phyloP scores from a whole-genome alignment of 2,797 vertebrate species.

The Pygocentrus nattereri region DNA sequence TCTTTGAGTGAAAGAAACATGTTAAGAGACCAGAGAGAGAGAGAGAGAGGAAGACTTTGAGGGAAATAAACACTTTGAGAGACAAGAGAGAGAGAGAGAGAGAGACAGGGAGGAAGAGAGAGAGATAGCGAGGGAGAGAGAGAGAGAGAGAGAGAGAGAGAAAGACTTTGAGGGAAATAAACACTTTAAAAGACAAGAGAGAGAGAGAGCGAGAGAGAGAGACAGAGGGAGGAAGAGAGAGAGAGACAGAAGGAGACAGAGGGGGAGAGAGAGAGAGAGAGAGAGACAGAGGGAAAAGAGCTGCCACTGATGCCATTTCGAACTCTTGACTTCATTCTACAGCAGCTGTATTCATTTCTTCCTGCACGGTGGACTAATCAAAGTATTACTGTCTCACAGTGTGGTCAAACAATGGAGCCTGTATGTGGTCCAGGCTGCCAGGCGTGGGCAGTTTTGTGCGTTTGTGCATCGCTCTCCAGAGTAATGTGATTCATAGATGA shows the following conservation, averaged over 20 bases:
- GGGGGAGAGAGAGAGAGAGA: no score
- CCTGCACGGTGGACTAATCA: background rate
- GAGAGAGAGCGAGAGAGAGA: no score
- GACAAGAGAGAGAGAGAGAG: no score
- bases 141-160: no score
- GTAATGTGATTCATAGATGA: slow-evolving; percentile 14
- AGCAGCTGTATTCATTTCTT: background rate
- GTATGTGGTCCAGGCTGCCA: slow-evolving; percentile 1
- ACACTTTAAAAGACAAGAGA: no score
- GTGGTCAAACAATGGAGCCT: background rate
- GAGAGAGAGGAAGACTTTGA: background rate
- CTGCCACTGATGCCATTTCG: no score
- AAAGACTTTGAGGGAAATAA: no score
- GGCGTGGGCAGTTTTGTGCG: background rate
- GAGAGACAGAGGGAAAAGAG: no score
- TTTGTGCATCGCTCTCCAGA: background rate
- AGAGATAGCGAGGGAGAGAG: no score
- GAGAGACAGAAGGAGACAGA: no score
- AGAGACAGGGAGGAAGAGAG: no score
- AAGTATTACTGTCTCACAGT: background rate
- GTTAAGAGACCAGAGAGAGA: background rate
- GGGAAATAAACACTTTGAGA: background rate
- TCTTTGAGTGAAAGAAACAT: background rate
- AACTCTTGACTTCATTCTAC: background rate
- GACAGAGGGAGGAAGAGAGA: no score